Evolutionary conservation across 1,140 invertebrate species (phyloP).

Genomic region (Rhizoglyphus robini): DNA sequence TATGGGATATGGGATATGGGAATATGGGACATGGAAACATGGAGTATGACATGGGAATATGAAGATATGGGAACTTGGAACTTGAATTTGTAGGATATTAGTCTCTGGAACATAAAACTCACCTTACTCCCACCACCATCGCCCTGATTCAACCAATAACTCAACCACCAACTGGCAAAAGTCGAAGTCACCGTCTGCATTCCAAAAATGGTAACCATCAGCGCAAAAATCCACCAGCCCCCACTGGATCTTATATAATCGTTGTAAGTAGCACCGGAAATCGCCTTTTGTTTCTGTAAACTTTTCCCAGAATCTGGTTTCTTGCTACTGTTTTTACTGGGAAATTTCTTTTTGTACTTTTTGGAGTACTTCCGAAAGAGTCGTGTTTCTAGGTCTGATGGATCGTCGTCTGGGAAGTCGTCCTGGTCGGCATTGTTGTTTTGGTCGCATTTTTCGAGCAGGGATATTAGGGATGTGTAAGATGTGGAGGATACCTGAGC

Average conservation of each 20-base stretch:
- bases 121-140: conserved; percentile 30
- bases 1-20: too few species aligned
- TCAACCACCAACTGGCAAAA: conserved; percentile 53
- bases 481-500: neutral
- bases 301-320: too few species aligned
- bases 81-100: too few species aligned
- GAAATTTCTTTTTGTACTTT: neutral
- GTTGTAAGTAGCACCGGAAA: conserved; percentile 35
- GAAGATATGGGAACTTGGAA: too few species aligned
- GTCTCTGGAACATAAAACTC: too few species aligned
- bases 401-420: neutral
- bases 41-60: too few species aligned
- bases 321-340: neutral
- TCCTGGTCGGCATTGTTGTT: neutral
- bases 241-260: conserved; percentile 46
- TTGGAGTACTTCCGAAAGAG: neutral
- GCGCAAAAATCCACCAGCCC: conserved; percentile 38
- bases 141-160: conserved; percentile 47
- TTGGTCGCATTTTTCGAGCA: neutral
- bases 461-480: neutral
- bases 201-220: conserved; percentile 43
- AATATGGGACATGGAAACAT: too few species aligned
- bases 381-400: neutral
- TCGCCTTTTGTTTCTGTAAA: too few species aligned
- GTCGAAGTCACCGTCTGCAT: conserved; percentile 43